A percentile compares a stretch with the other conserved stretches of the same genome.
Conservation (phyloP, 2,888 invertebrate species). For the Melieria omissa region DNA sequence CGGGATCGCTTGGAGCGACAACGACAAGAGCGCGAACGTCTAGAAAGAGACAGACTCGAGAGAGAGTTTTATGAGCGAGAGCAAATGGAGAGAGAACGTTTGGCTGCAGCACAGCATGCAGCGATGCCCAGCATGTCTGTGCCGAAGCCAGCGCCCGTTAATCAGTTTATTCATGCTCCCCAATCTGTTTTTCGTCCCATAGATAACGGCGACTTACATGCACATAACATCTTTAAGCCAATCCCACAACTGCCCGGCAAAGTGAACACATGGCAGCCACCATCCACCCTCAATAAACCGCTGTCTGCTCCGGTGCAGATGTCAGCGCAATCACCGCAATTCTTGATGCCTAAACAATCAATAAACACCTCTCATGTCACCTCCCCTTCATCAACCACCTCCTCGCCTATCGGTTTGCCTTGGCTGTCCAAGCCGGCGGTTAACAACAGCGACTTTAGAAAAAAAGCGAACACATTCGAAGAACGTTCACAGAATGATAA, state of each 20-base stretch:
- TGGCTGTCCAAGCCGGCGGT: conserved; percentile 68
- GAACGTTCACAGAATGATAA: conserved; percentile 59
- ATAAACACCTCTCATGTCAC: conserved; percentile 38
- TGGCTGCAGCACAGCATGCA: conserved; percentile 57
- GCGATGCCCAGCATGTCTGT: conserved; percentile 33
- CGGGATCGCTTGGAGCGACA: conserved; percentile 41
- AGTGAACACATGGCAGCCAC: conserved; percentile 50
- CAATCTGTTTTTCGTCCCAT: conserved; percentile 78
- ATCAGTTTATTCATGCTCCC: conserved; percentile 81
- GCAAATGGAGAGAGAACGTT: conserved; percentile 50
- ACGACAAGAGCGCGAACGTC: conserved; percentile 44
- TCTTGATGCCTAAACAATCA: conserved; percentile 43
- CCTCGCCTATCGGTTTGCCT: conserved; percentile 64
- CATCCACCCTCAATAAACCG: conserved; percentile 34
- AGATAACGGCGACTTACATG: conserved; percentile 54
- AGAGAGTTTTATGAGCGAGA: conserved; percentile 56
- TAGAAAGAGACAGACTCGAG: conserved; percentile 64
- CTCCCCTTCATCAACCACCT: conserved; percentile 56
- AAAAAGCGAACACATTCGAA: conserved; percentile 72
- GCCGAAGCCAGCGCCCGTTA: conserved; percentile 71
- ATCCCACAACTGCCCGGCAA: conserved; percentile 52
- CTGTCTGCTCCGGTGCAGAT: conserved; percentile 26
- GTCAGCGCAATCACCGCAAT: conserved; percentile 45
- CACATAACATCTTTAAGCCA: conserved; percentile 56
- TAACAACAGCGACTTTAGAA: conserved; percentile 69